Base-by-base conservation (phyloP, 2,888 invertebrate species). In the Cacoxenus indagator region DNA sequence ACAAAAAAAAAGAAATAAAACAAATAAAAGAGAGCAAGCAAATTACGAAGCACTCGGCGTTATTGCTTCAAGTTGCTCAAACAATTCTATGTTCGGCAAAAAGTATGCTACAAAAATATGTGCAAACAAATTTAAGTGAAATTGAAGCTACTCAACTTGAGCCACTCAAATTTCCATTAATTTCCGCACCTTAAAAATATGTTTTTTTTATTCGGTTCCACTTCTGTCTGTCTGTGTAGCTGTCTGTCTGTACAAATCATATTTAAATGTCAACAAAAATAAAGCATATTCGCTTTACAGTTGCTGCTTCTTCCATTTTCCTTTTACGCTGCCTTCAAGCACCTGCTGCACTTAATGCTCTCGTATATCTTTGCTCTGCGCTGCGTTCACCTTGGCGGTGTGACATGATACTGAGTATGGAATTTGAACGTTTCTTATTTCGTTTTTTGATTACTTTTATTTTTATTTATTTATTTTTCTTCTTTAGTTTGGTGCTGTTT, bases 321-420 rank as follows among this genome's bases (percentile, higher is more conserved):
- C n/a, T n/a, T n/a, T n/a, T n/a, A n/a, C n/a, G n/a, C n/a, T 43
- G n/a, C n/a, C n/a, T 43, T 43, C 11, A 43, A 43, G 45, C 55
- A 55, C 55, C 55, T 55, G 55, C 55, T 55, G 55, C 55, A 55
- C 55, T 55, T 55, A 55, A 55, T 55, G 55, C 26, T 8, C n/a
- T 43, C n/a, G n/a, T n/a, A n/a, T n/a, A n/a, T n/a, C n/a, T n/a
- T n/a, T 43, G 14, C 2, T 43, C 45, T 43, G 45, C 45, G 11
- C 45, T n/a, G n/a, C n/a, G n/a, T n/a, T n/a, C n/a, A n/a, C n/a
- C n/a, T n/a, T n/a, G n/a, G n/a, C n/a, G n/a, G n/a, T n/a, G n/a
- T n/a, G n/a, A n/a, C n/a, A n/a, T n/a, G n/a, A n/a, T n/a, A n/a
- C n/a, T n/a, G 54, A 22, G 11, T 22, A 19, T n/a, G 8, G 26